Percentiles rank a stretch among this genome's conserved stretches.
phyloP scores from a whole-genome alignment of 92 coral and sea anemone species.

The Parazoanthus atlanticus region DNA sequence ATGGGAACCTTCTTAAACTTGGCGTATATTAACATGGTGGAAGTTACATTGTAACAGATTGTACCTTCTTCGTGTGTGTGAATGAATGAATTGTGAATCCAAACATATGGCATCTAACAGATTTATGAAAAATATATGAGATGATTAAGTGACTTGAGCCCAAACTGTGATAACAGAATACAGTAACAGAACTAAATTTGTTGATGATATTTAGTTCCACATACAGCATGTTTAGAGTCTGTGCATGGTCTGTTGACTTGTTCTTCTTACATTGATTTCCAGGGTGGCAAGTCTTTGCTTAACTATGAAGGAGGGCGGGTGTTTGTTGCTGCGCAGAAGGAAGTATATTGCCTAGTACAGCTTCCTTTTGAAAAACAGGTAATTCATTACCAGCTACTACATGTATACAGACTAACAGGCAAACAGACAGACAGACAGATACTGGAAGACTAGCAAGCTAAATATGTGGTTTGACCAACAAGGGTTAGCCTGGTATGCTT shows the following conservation, averaged over 20 bases:
- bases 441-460: background rate
- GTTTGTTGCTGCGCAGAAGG: slow-evolving; percentile 91
- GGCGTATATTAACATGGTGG: no score
- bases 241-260: background rate
- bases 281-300: slow-evolving; percentile 90
- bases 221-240: background rate
- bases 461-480: no score
- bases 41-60: no score
- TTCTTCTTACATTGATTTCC: background rate
- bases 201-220: background rate
- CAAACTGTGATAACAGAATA: no score
- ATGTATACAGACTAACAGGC: background rate
- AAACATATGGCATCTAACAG: no score
- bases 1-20: no score
- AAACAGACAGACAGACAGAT: background rate
- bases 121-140: no score
- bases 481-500: no score
- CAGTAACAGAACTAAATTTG: no score
- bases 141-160: no score
- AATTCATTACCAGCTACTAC: background rate
- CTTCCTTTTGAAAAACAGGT: slow-evolving; percentile 95
- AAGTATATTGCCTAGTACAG: slow-evolving; percentile 91
- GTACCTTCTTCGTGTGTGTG: no score
- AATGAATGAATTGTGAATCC: no score
- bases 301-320: slow-evolving; percentile 87